A percentile compares a stretch with the other conserved stretches of the same genome.
Conservation (phyloP, 2,797 vertebrate genomes). For the Semotilus atromaculatus region DNA sequence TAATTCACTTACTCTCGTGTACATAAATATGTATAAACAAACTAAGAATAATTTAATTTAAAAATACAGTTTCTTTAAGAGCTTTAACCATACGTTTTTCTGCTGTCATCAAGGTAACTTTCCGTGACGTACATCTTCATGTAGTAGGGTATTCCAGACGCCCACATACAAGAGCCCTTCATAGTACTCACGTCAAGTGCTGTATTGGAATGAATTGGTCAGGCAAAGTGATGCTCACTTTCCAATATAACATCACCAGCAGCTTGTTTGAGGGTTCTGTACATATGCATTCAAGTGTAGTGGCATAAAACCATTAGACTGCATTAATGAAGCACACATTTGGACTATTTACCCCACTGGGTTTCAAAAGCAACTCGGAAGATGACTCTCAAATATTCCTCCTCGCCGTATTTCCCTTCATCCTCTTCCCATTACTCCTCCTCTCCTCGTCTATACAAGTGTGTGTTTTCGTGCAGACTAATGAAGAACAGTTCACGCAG, state of each 20-base stretch:
- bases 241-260: slow-evolving; percentile 3
- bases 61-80: slow-evolving; percentile 5
- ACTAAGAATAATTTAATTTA: neutral
- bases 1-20: neutral
- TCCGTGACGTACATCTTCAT: neutral
- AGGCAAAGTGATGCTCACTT: slow-evolving; percentile 1
- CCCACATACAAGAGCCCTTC: slow-evolving; percentile 14
- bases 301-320: slow-evolving; percentile 33
- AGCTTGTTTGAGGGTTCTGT: slow-evolving; percentile 5
- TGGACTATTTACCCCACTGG: slow-evolving; percentile 49
- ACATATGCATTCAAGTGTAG: slow-evolving; percentile 20
- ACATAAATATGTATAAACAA: neutral
- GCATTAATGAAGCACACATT: slow-evolving; percentile 60
- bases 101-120: neutral
- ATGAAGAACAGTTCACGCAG: slow-evolving; percentile 60
- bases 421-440: slow-evolving; percentile 35
- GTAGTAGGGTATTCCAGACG: neutral
- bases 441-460: slow-evolving; percentile 29
- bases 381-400: slow-evolving; percentile 60
- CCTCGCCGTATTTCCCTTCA: slow-evolving; percentile 37
- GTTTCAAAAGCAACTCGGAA: slow-evolving; percentile 36
- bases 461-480: slow-evolving; percentile 51
- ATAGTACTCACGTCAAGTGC: slow-evolving; percentile 16
- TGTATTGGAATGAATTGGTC: slow-evolving; percentile 4
- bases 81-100: neutral